Conservation (phyloP, 1,140 invertebrate species). For the Megalopta genalis region DNA sequence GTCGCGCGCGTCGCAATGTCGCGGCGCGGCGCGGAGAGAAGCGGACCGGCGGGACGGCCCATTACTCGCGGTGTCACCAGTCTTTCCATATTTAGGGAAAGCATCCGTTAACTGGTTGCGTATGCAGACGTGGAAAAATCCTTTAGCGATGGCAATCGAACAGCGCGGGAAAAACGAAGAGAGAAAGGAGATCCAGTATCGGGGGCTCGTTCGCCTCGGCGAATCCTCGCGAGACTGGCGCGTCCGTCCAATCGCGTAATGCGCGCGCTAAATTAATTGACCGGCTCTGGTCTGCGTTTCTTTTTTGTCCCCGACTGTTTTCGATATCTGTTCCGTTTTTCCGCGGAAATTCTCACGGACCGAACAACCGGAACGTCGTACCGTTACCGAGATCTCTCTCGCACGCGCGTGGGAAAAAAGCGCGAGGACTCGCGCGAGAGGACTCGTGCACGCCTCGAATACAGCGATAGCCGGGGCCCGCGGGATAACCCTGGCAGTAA, state of each 20-base stretch:
- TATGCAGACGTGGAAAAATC: slow-evolving; percentile 21
- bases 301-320: background rate
- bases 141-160: background rate
- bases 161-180: background rate
- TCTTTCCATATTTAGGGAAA: slow-evolving; percentile 61
- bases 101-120: slow-evolving; percentile 51
- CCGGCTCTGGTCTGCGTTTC: background rate
- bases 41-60: slow-evolving; percentile 12
- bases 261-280: background rate
- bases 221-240: background rate
- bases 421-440: slow-evolving; percentile 7
- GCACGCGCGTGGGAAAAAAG: slow-evolving; percentile 54
- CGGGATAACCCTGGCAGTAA: background rate
- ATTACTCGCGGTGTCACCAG: slow-evolving; percentile 52
- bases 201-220: too few relatives aligned
- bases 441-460: slow-evolving; percentile 30
- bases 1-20: background rate
- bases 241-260: too few relatives aligned
- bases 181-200: background rate
- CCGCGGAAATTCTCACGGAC: slow-evolving; percentile 32
- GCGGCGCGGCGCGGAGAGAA: too few relatives aligned
- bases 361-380: slow-evolving; percentile 35
- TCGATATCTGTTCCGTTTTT: background rate
- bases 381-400: slow-evolving; percentile 34
- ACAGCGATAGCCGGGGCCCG: slow-evolving; percentile 9